phyloP scores from a whole-genome alignment of 2,888 invertebrate species.

The Philhelius pedissequus region DNA sequence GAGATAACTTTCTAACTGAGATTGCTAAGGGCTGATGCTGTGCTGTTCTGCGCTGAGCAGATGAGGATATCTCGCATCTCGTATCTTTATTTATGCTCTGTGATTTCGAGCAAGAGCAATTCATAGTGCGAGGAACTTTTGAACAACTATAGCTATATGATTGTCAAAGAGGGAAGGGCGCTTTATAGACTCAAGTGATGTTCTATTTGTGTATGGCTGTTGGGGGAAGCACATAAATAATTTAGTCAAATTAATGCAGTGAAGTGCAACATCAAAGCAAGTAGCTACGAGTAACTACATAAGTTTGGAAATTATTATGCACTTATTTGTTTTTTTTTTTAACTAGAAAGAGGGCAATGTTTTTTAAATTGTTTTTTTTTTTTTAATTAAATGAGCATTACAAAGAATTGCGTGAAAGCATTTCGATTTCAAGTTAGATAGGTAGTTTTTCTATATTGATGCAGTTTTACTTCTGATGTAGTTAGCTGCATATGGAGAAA shows the following conservation, averaged over 20 bases:
- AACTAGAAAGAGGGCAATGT: not conserved
- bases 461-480: too few species aligned
- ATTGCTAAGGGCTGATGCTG: constrained; percentile 24
- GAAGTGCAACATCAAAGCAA: not conserved
- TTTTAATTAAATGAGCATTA: not conserved
- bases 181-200: constrained; percentile 4
- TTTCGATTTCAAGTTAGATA: too few species aligned
- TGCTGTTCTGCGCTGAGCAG: not conserved
- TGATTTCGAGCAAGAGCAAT: not conserved
- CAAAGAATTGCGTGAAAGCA: too few species aligned
- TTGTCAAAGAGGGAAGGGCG: not conserved
- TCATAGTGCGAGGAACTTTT: constrained; percentile 4
- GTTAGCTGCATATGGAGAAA: too few species aligned
- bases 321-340: not conserved
- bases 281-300: not conserved
- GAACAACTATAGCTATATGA: not conserved
- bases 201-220: not conserved
- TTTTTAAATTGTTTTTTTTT: not conserved
- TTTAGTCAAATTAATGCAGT: constrained; percentile 7
- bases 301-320: not conserved
- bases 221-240: not conserved
- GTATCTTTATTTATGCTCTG: not conserved
- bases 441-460: too few species aligned
- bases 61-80: not conserved
- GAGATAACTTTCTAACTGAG: constrained; percentile 31